Base-by-base conservation (phyloP, 2,888 invertebrate species). In the Oxyscelio sp. region DNA sequence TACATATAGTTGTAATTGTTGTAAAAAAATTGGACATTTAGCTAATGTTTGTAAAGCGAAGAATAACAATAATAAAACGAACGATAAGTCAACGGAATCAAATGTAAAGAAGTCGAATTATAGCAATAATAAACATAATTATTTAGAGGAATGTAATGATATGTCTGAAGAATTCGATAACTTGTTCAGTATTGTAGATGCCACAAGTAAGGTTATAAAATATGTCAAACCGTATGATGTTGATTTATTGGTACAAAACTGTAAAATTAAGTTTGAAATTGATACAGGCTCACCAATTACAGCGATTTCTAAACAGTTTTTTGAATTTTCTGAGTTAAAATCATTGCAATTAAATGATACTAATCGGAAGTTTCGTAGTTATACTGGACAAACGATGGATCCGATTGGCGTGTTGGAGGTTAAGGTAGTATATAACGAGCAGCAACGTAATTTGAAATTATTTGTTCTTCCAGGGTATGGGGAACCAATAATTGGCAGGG, bases 201-300 rank as follows among this genome's bases (percentile, higher is more conserved):
- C 4, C 6, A 27, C 22, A 5, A 15, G 1, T 24, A 38, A 80
- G 19, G 19, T 11, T 8, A 50, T 80, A 4, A 73, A 73, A 17
- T 58, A 31, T 43, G 54, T 81, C 15, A 66, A 54, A 40, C 66
- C 81, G 2, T 74, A 24, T 45, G 48, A 61, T 21, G 11, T 81
- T 5, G 27, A 74, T 22, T 8, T 74, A 8, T 31, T 40, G 21
- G 63, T 80, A n/a, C 19, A 73, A 31, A 15, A 58, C 27, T 22
- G 9, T 17, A 11, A 27, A 8, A 48, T 15, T 2, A 63, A 31
- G 9, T 81, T 81, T 63, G 74, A 81, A 48, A 48, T 81, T 9
- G 74, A 81, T 34, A 81, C 81, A 9, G 82, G 82, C 1, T 82
- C 74, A 4, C 81, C 81, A 22, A 70, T 82, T 34, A 45, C 81